Base-by-base conservation (phyloP, 2,797 vertebrate species). In the Pipistrellus nathusii region DNA sequence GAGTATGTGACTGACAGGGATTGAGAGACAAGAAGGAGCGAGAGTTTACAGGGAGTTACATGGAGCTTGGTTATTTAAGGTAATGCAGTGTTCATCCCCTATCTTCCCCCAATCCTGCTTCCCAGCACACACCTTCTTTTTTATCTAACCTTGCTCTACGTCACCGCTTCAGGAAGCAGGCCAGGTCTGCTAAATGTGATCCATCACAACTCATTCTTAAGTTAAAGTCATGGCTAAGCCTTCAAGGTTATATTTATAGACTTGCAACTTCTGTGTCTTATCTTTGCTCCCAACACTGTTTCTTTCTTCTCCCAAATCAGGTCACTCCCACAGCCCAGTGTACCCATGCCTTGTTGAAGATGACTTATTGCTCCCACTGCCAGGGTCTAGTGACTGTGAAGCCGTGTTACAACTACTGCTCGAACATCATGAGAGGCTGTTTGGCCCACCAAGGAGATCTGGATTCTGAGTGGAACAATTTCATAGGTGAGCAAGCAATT, bases 381-480 rank as follows among this genome's bases (percentile, higher is more conserved):
- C 98, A 98, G 1, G 99, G 99, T 1, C 98, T 99, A 57, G 98
- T 99, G 53, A 98, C 99, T 0, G 98, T 99, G 97, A 99, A 99
- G 91, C 99, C 99, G 8, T 99, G 99, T 97, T 99, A 99, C 98
- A 99, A 99, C 97, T 99, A 99, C 98, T 99, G 99, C 93, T 99
- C 99, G 10, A 99, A 99, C 0, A 99, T 99, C 97, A 98, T 99
- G 99, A 99, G 99, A 23, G 99, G 99, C 71, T 99, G 99, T 97
- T 97, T 99, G 97, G 99, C 99, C 97, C 99, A 99, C 98, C 99
- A 99, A 97, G 99, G 99, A 0, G 99, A 99, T 97, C 97, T 99
- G 90, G 99, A 99, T 94, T 95, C 98, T 0, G 99, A 99, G 75
- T 99, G 99, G 99, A 99, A 99, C 98, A 99, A 98, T 98, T 99